Conservation (phyloP, 2,888 invertebrate genomes). For the Cynaeus angustus region DNA sequence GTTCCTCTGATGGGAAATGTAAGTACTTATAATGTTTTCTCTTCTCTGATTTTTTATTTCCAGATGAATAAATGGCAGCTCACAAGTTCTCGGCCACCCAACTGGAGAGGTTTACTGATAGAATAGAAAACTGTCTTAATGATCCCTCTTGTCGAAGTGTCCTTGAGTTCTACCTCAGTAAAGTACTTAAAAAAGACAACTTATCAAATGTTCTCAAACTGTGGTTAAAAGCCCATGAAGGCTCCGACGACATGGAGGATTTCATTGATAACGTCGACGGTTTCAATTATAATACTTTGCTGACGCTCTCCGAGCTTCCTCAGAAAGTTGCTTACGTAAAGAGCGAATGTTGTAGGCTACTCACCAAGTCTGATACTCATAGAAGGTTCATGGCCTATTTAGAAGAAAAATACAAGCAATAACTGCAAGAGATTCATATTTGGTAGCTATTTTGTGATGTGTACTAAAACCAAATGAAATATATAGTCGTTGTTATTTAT, state of each 20-base stretch:
- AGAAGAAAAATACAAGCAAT: conserved; percentile 50
- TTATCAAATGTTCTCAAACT: conserved; percentile 55
- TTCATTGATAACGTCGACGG: conserved; percentile 60
- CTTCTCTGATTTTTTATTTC: conserved; percentile 1
- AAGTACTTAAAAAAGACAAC: conserved; percentile 39
- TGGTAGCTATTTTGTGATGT: not conserved
- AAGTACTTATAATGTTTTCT: not conserved
- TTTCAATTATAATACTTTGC: conserved; percentile 59
- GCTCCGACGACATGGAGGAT: conserved; percentile 57
- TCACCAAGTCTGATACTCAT: conserved; percentile 53
- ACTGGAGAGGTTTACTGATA: conserved; percentile 59
- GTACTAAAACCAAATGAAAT: conserved; percentile 8
- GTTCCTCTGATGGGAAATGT: conserved; percentile 5
- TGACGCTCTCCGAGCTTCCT: conserved; percentile 57
- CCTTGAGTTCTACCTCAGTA: conserved; percentile 50
- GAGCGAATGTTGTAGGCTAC: conserved; percentile 61
- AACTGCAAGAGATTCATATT: not conserved
- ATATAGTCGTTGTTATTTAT: no score
- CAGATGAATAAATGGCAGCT: conserved; percentile 44
- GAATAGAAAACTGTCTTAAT: conserved; percentile 59
- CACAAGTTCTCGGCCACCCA: conserved; percentile 56
- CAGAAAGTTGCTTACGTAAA: conserved; percentile 60
- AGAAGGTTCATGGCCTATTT: conserved; percentile 58
- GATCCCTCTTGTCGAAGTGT: conserved; percentile 53
- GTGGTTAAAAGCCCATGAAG: conserved; percentile 56